Evolutionary conservation across 2,888 invertebrate genomes (phyloP), one percentile per base, ranked within the genome.

Genomic region (Leistus spinibarbis): DNA sequence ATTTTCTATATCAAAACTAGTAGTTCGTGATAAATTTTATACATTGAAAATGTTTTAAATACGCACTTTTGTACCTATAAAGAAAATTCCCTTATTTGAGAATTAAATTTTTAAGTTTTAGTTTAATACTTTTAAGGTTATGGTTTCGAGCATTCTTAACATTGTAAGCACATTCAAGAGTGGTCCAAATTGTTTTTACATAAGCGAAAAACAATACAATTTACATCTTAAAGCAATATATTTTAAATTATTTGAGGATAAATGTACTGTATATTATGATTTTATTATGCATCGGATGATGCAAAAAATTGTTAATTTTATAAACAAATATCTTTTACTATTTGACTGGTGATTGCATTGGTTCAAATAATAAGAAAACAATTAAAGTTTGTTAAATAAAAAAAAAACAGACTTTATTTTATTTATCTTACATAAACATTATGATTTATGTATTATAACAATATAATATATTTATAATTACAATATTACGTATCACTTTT

Each of bases 401-500:
- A 69, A 57, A 60, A 22, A 54, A 40, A 1, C 40, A 40, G 40
- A 13, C 1, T 40, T 40, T 54, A n/a, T 69, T 57, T 69, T 69
- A 56, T 70, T 70, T 57, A 5, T 1, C 16, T 9, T 63, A 70
- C 64, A 63, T 70, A 53, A 24, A 70, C 63, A 76, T 69, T 66
- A 76, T 71, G 69, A 67, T 71, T 54, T 76, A 72, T 66, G 65
- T 72, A 66, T 66, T 77, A 75, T 75, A 76, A 62, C 57, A 56
- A 40, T 40, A 56, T 66, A 24, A 66, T 57, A 69, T 77, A 76
- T n/a, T 53, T 76, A 67, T 73, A 73, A 66, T 4, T 76, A 63
- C 71, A 67, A 62, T 67, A 53, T 63, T 60, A 76, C 16, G 70
- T 72, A 67, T 78, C 78, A 66, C 74, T 76, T 77, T 78, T 77